Evolutionary conservation across 2,797 vertebrate genomes (phyloP), one percentile per base, ranked within the genome.

Genomic region (Neosalanx taihuensis): DNA sequence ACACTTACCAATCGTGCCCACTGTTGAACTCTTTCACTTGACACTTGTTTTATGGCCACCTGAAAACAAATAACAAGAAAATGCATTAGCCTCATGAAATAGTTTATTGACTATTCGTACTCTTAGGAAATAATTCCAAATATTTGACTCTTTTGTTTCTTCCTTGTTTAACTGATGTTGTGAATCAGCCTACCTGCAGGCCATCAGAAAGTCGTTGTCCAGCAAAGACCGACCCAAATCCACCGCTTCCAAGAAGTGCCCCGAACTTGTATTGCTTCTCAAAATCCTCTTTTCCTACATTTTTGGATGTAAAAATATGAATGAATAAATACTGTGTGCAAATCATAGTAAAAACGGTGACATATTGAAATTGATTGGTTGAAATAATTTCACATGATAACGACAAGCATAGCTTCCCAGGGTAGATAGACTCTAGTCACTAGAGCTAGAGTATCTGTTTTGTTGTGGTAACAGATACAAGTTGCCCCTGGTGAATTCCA

Each of bases 11-110:
- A 85, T 70, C 86, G 71, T 53, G 90, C 87, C 94, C 93, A 94
- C 67, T 92, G 90, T 37, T 90, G 85, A 15, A 95, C 93, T 70
- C 91, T 79, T 84, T 92, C 92, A 17, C 83, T 85, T 69, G 86
- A 83, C 2, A 95, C 85, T 83, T 94, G 89, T 76, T 95, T 95
- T 26, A 95, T 90, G 67, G 94, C 94, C n/a, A 95, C 94, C 94
- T 95, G 81, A 20, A 77, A 31, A 51, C 33, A 73, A 79, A 63
- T 67, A 71, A 46, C 61, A 1, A 69, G 4, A 59, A 59, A 4
- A 62, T 46, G 2, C 12, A 46, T 30, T 10, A 31, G n/a, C 5
- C 35, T 41, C n/a, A 53, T 35, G 29, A 69, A 68, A 51, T 15
- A 49, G 15, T 37, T 63, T 26, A 29, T 31, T 9, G 5, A 29